These are phyloP conservation scores for Liolophura sinensis DNA, from an alignment of 1,140 invertebrate species.

Conservation along the genomic window DNA sequence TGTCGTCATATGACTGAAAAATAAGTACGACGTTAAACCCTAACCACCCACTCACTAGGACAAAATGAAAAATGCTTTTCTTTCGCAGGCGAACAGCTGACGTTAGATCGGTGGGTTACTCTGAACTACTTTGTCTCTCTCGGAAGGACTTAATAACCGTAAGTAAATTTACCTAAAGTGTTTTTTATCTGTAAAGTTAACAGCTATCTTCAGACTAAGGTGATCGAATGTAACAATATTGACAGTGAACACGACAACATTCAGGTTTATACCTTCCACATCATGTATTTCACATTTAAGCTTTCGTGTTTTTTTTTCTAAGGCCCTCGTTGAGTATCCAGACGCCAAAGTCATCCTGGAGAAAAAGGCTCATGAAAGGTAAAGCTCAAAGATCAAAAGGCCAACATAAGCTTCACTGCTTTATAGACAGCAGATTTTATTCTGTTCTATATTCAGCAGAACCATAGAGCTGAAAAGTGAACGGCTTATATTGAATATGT, in stretches of 20 bases:
- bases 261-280: neutral
- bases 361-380: conserved; percentile 37
- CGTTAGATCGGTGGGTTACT: conserved; percentile 92
- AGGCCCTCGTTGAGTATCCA: conserved; percentile 47
- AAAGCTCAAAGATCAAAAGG: neutral
- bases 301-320: conserved; percentile 9
- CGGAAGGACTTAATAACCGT: conserved; percentile 85
- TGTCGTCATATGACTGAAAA: no score
- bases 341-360: conserved; percentile 42
- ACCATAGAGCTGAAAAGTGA: no score
- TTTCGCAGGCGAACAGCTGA: conserved; percentile 86
- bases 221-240: neutral
- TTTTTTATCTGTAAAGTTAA: neutral
- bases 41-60: no score
- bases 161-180: neutral
- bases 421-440: no score
- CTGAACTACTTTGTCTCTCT: conserved; percentile 90
- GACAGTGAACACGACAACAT: neutral
- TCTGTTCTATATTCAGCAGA: no score
- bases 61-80: no score
- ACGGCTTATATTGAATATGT: no score
- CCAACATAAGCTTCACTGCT: no score
- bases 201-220: neutral
- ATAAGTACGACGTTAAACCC: no score
- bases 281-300: neutral